Evolutionary conservation across 2,797 vertebrate genomes (phyloP).

Genomic region (Lagodon rhomboides): DNA sequence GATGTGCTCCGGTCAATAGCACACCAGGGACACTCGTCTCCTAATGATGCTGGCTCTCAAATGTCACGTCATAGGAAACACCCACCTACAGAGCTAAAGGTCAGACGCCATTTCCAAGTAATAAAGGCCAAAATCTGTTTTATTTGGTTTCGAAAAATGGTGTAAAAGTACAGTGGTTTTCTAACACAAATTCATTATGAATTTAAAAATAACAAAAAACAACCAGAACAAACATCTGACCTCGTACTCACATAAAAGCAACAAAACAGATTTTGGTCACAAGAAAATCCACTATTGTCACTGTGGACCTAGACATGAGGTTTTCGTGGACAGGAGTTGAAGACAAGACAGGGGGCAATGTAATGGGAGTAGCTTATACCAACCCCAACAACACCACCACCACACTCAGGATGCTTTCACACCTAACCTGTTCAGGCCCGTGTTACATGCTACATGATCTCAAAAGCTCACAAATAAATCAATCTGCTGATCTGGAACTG

Average conservation of each 20-base stretch:
- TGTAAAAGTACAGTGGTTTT: not conserved
- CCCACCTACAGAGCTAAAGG: not conserved
- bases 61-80: not conserved
- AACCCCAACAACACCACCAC: not conserved
- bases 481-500: too few relatives aligned
- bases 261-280: not conserved
- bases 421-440: too few relatives aligned
- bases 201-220: not conserved
- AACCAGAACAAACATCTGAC: not conserved
- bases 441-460: too few relatives aligned
- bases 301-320: not conserved
- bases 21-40: too few relatives aligned
- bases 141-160: fast-evolving
- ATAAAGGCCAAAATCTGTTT: not conserved
- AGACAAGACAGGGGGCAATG: not conserved
- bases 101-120: not conserved
- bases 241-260: not conserved
- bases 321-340: not conserved
- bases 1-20: not conserved
- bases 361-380: not conserved
- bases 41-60: not conserved
- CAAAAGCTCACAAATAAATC: too few relatives aligned
- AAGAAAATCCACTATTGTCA: not conserved
- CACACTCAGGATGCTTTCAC: too few relatives aligned
- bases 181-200: not conserved